These are phyloP conservation scores for Cheumatopsyche charites DNA, from an alignment of 1,140 invertebrate genomes.

Conservation along the genomic window DNA sequence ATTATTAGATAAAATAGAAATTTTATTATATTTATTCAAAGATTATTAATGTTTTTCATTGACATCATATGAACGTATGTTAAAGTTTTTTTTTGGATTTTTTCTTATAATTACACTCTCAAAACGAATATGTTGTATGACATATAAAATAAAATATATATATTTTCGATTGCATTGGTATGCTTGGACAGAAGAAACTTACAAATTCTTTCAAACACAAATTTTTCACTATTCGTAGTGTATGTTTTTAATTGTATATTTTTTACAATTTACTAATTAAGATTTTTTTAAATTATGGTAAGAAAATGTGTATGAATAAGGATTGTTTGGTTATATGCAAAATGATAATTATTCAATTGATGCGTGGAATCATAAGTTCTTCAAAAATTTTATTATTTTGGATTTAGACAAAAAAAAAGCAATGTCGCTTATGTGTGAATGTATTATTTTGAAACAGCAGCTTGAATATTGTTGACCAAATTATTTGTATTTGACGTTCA, in stretches of 20 bases:
- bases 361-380: constrained; percentile 2
- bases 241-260: constrained; percentile 29
- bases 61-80: constrained; percentile 1
- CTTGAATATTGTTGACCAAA: constrained; percentile 45
- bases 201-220: constrained; percentile 26
- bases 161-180: constrained; percentile 26
- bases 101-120: constrained; percentile 20
- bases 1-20: constrained; percentile 25
- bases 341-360: constrained; percentile 24
- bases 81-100: constrained; percentile 16
- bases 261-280: constrained; percentile 30
- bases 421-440: constrained; percentile 44
- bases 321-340: constrained; percentile 28
- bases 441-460: constrained; percentile 38
- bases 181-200: constrained; percentile 42
- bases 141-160: constrained; percentile 28
- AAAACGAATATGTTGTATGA: constrained; percentile 22
- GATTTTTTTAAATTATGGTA: constrained; percentile 31
- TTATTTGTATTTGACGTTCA: constrained; percentile 34
- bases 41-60: constrained; percentile 20
- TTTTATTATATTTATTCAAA: constrained; percentile 35
- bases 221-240: constrained; percentile 4
- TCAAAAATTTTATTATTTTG: constrained; percentile 28
- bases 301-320: constrained; percentile 29
- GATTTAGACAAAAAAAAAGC: constrained; percentile 28